Evolutionary conservation across 2,797 vertebrate species (phyloP).

Genomic region (Phalanger gymnotis): DNA sequence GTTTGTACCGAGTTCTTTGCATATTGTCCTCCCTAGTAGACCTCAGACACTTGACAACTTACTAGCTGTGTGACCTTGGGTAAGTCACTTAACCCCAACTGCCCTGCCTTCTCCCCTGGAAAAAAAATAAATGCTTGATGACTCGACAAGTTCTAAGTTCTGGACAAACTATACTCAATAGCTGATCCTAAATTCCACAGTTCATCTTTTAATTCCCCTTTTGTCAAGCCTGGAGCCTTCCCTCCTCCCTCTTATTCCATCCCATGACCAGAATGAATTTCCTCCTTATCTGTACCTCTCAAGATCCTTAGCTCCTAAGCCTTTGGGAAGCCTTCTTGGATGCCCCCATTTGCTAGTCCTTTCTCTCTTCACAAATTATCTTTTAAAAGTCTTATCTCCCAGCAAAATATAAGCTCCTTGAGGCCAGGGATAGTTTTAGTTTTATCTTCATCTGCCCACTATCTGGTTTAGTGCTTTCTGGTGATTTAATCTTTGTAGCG

Average conservation of each 20-base stretch:
- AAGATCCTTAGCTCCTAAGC: background rate
- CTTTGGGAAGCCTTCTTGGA: background rate
- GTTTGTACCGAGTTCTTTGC: background rate
- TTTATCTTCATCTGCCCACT: background rate
- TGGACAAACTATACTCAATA: background rate
- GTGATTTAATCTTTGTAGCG: background rate
- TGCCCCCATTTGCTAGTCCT: background rate
- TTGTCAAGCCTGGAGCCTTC: background rate
- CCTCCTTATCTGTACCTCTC: background rate
- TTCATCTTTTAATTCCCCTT: background rate
- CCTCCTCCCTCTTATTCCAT: background rate
- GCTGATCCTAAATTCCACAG: background rate
- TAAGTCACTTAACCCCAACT: no score
- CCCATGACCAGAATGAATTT: background rate
- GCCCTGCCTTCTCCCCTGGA: no score
- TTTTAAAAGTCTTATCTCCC: background rate
- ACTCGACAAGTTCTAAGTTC: background rate
- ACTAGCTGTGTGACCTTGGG: no score
- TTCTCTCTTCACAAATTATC: background rate
- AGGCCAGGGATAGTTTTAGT: background rate
- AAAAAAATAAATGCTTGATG: background rate
- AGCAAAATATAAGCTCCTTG: background rate
- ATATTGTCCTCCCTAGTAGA: background rate
- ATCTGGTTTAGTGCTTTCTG: background rate
- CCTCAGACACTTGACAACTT: no score